Conservation (phyloP, 64 coral and sea anemone genomes). For the Montipora efflorescens region DNA sequence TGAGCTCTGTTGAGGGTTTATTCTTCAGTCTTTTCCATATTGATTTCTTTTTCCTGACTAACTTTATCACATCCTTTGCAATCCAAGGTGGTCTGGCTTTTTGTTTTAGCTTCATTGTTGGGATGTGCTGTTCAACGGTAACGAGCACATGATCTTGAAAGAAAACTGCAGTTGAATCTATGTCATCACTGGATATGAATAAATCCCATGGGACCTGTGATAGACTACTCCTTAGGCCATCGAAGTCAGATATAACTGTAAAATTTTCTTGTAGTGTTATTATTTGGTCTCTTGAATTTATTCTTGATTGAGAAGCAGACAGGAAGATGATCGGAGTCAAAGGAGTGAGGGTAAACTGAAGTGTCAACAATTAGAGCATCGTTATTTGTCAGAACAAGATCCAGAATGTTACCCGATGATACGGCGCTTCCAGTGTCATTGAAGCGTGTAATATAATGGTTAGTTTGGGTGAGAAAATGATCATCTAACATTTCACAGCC, state of each 20-base stretch:
- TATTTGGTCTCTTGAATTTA: conserved; percentile 43
- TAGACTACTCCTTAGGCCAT: conserved; percentile 44
- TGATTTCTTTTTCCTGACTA: no score
- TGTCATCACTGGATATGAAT: not conserved
- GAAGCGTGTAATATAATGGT: not conserved
- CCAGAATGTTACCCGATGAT: not conserved
- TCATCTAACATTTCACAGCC: no score
- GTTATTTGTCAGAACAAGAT: conserved; percentile 8
- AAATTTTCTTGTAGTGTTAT: conserved; percentile 42
- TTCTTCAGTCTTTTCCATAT: no score
- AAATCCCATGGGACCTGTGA: not conserved
- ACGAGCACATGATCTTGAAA: no score
- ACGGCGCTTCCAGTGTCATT: not conserved
- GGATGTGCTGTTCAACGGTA: no score
- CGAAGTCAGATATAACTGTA: conserved; percentile 54
- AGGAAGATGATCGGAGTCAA: conserved; percentile 44
- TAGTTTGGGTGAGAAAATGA: not conserved
- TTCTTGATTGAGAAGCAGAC: conserved; percentile 19
- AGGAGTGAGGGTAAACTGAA: conserved; percentile 5
- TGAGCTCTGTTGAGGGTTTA: no score
- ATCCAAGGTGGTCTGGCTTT: no score
- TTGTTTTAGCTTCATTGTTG: no score
- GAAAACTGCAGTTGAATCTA: no score
- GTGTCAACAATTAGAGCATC: conserved; percentile 28
- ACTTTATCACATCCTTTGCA: no score